Evolutionary conservation across 2,888 invertebrate genomes (phyloP).

Genomic region (Heteropelma amictum): DNA sequence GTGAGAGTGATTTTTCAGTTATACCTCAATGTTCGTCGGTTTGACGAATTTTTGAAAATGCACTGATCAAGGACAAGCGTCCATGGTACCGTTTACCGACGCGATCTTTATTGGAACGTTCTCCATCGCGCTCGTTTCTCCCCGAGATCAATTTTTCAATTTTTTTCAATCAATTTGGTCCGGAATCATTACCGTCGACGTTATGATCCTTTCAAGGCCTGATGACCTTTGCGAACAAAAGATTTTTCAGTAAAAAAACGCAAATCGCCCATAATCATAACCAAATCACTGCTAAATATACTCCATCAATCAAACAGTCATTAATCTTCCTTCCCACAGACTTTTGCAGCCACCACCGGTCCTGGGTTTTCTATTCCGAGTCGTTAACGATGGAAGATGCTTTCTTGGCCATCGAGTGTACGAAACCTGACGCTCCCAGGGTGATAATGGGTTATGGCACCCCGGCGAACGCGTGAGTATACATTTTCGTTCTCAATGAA

Average conservation of each 20-base stretch:
- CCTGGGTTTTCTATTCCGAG: constrained; percentile 79
- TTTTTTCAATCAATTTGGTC: too few species aligned
- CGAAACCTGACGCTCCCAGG: neutral
- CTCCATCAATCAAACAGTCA: constrained; percentile 1
- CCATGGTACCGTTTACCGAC: too few species aligned
- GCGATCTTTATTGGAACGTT: neutral
- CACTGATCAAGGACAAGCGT: too few species aligned
- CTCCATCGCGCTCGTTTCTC: too few species aligned
- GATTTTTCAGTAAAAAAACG: neutral
- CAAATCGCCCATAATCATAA: neutral
- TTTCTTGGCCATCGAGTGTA: constrained; percentile 72
- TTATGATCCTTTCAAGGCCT: neutral
- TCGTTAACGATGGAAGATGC: constrained; percentile 73
- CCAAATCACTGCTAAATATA: too few species aligned
- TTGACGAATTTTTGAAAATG: neutral
- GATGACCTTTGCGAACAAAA: neutral
- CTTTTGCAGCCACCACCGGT: constrained; percentile 80
- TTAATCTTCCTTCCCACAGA: constrained; percentile 68
- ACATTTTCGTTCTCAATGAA: constrained; percentile 5
- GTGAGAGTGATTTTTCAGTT: constrained; percentile 58
- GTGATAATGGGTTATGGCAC: constrained; percentile 69
- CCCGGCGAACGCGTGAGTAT: constrained; percentile 65
- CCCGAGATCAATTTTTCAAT: too few species aligned
- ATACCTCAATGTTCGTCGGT: neutral
- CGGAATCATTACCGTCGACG: neutral